Percentiles rank a stretch among this genome's conserved stretches.
phyloP scores from a whole-genome alignment of 1,140 invertebrate genomes.

The Cecropterus lyciades region DNA sequence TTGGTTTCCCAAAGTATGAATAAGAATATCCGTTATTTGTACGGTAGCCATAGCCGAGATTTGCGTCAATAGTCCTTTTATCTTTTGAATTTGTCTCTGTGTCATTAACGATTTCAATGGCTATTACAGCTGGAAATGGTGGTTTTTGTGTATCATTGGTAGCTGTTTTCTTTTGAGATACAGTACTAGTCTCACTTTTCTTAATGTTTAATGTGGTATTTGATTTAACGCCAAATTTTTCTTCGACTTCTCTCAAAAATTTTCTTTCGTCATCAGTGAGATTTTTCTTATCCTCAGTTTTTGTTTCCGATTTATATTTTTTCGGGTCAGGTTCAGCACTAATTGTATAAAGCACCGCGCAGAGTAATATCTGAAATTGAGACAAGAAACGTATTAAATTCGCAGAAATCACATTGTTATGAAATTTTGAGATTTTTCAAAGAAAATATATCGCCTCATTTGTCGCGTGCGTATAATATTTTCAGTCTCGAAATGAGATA shows the following conservation, averaged over 20 bases:
- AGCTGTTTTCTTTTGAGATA: slow-evolving; percentile 38
- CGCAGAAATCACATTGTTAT: neutral
- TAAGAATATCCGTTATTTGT: slow-evolving; percentile 83
- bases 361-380: slow-evolving; percentile 67
- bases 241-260: slow-evolving; percentile 80
- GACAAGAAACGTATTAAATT: slow-evolving; percentile 15
- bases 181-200: slow-evolving; percentile 42
- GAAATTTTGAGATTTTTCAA: slow-evolving; percentile 2
- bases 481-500: slow-evolving; percentile 42
- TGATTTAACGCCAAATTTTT: slow-evolving; percentile 77
- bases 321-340: slow-evolving; percentile 66
- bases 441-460: slow-evolving; percentile 9
- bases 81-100: slow-evolving; percentile 79
- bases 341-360: slow-evolving; percentile 44
- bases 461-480: slow-evolving; percentile 13
- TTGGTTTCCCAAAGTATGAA: slow-evolving; percentile 76
- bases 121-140: slow-evolving; percentile 83
- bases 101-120: slow-evolving; percentile 85
- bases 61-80: slow-evolving; percentile 85
- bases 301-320: slow-evolving; percentile 66
- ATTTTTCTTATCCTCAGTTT: slow-evolving; percentile 56
- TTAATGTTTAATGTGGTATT: slow-evolving; percentile 52
- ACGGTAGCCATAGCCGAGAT: slow-evolving; percentile 84
- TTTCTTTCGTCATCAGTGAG: slow-evolving; percentile 76
- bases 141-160: slow-evolving; percentile 44